Evolutionary conservation across 2,888 invertebrate genomes (phyloP).

Genomic region (Seladonia tumulorum): DNA sequence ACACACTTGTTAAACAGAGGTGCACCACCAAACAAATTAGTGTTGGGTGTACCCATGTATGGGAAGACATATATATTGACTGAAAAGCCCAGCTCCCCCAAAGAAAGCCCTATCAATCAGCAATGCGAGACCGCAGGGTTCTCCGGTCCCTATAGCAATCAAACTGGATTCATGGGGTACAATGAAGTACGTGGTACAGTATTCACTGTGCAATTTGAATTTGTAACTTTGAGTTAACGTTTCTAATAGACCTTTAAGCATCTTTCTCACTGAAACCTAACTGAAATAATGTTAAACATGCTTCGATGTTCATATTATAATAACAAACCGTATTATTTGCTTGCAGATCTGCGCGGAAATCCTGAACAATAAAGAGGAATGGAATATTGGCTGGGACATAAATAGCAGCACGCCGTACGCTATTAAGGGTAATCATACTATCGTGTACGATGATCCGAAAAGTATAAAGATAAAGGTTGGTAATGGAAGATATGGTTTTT

Average conservation of each 20-base stretch:
- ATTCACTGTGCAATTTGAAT: not conserved
- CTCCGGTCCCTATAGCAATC: slow-evolving; percentile 91
- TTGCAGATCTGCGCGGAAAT: slow-evolving; percentile 78
- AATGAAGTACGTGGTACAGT: slow-evolving; percentile 88
- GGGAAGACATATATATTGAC: slow-evolving; percentile 91
- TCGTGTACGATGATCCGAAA: slow-evolving; percentile 91
- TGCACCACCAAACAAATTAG: slow-evolving; percentile 90
- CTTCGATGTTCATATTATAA: too few species aligned
- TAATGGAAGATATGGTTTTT: not conserved
- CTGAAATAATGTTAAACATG: too few species aligned
- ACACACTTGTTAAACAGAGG: slow-evolving; percentile 91
- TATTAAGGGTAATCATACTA: slow-evolving; percentile 87
- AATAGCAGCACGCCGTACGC: slow-evolving; percentile 88
- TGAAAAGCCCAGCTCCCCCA: slow-evolving; percentile 56
- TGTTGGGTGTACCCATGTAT: slow-evolving; percentile 93
- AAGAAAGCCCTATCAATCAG: slow-evolving; percentile 85
- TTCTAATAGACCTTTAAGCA: too few species aligned
- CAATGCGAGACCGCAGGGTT: slow-evolving; percentile 88
- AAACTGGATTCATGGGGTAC: slow-evolving; percentile 94
- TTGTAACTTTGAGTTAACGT: not conserved
- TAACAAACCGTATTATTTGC: not conserved
- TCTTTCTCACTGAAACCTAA: too few species aligned
- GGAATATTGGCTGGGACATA: slow-evolving; percentile 90
- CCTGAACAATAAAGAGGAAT: slow-evolving; percentile 79
- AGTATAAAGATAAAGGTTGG: slow-evolving; percentile 91